Evolutionary conservation across 2,797 vertebrate species (phyloP), one percentile per base, ranked within the genome.

Genomic region (Micropoecilia bifurca): DNA sequence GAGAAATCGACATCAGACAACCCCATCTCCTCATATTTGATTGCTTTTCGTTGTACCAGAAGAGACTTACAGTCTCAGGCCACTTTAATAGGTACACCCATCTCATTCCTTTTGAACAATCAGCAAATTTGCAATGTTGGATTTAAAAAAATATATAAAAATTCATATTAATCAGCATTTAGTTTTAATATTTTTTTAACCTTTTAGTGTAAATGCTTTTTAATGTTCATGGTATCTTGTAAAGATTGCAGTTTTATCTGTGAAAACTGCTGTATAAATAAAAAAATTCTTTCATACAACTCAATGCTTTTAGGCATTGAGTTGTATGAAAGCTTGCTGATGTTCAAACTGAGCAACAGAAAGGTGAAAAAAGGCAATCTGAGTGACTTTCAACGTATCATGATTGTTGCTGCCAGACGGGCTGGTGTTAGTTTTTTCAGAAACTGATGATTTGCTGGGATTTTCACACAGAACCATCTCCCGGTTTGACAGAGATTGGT

Each of bases 1-100:
- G 72, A 76, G 22, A 71, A 59, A 20, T 30, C 55, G 25, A 78
- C 59, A 61, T 47, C 53, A 39, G 53, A 74, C 30, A 77, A 66
- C 59, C 5, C 16, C 25, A 33, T 50, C 20, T 43, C 46, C 30
- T 48, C 4, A 36, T 22, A 22, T 50, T 73, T 33, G 71, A 30
- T 47, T 47, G 28, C 71, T 47, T 72, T 66, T 22, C 8, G 3
- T 66, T 66, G 22, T 36, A 39, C 14, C 33, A 30, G 43, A 45
- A 71, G 43, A 47, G n/a, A 20, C 6, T 46, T 72, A 9, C 45
- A 47, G 6, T 47, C 61, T 36, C 33, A 66, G 33, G 18, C 33
- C 30, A 66, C 7, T 66, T 66, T 39, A 22, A 1, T 8, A 39
- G 18, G 18, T 66, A 39, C 18, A 66, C 30, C 33, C 16, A 28